Evolutionary conservation across 1,140 invertebrate species (phyloP).

Genomic region (Kradibia gibbosae): DNA sequence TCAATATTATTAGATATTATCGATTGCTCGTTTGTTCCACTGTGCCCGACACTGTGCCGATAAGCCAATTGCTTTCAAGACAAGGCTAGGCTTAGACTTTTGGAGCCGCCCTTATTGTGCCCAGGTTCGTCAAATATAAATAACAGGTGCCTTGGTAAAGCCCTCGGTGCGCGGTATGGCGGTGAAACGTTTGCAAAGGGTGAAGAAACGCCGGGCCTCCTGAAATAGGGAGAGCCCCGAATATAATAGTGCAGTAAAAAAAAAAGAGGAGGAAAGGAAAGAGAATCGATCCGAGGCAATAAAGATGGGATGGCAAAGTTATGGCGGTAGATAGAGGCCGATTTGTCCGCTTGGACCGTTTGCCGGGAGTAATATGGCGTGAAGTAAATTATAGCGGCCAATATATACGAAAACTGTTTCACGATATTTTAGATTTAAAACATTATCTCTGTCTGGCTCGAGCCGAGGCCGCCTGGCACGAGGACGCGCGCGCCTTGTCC

Average conservation of each 20-base stretch:
- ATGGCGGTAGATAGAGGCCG: conserved; percentile 41
- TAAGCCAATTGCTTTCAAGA: no score
- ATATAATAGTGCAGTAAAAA: not conserved
- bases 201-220: conserved; percentile 32
- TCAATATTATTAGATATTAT: no score
- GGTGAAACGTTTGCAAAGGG: conserved; percentile 46
- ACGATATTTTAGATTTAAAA: conserved; percentile 49
- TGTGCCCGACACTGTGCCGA: no score
- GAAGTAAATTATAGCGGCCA: conserved; percentile 43
- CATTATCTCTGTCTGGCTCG: conserved; percentile 21
- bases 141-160: no score
- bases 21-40: no score
- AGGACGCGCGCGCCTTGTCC: no score
- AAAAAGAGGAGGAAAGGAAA: not conserved
- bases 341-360: conserved; percentile 15
- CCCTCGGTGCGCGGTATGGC: no score
- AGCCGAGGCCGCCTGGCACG: no score
- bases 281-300: conserved; percentile 28
- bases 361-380: conserved; percentile 29
- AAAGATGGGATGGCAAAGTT: conserved; percentile 30
- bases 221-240: conserved; percentile 27
- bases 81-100: no score
- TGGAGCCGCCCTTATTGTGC: no score
- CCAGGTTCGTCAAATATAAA: no score
- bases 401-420: conserved; percentile 49